Conservation (phyloP, 2,888 invertebrate genomes). For the Troides aeacus region DNA sequence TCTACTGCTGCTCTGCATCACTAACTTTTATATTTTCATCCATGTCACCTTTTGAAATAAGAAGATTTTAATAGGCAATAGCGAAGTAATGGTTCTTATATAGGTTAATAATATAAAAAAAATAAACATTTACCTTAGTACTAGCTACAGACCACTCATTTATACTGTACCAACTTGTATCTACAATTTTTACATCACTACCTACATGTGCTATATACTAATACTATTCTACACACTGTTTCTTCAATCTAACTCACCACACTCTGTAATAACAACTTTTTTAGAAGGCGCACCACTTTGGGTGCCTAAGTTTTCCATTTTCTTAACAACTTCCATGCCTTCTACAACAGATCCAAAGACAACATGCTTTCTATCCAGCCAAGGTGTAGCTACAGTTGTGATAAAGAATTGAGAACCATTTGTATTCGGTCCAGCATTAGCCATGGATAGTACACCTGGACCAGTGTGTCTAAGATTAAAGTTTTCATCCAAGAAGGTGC, state of each 20-base stretch:
- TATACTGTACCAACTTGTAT: not conserved
- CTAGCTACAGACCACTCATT: not conserved
- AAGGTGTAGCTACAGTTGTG: slow-evolving; percentile 94
- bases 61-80: slow-evolving; percentile 2
- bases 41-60: slow-evolving; percentile 43
- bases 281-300: slow-evolving; percentile 91
- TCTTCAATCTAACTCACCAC: slow-evolving; percentile 85
- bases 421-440: slow-evolving; percentile 96
- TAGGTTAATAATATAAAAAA: not conserved
- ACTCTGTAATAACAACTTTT: slow-evolving; percentile 88
- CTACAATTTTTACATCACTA: not conserved
- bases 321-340: slow-evolving; percentile 94
- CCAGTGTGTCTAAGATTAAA: slow-evolving; percentile 95
- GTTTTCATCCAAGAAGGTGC: slow-evolving; percentile 96
- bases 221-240: slow-evolving; percentile 9
- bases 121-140: not conserved
- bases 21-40: slow-evolving; percentile 32
- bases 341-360: slow-evolving; percentile 95
- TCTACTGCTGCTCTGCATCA: slow-evolving; percentile 20
- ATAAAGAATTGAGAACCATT: slow-evolving; percentile 99
- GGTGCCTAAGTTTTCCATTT: slow-evolving; percentile 89
- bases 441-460: slow-evolving; percentile 95
- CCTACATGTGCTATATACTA: not conserved
- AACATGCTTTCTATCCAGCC: slow-evolving; percentile 97
- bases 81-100: not conserved